A percentile compares a stretch with the other conserved stretches of the same genome.
Conservation (phyloP, 2,113 vertebrate genomes). For the Serinus canaria region DNA sequence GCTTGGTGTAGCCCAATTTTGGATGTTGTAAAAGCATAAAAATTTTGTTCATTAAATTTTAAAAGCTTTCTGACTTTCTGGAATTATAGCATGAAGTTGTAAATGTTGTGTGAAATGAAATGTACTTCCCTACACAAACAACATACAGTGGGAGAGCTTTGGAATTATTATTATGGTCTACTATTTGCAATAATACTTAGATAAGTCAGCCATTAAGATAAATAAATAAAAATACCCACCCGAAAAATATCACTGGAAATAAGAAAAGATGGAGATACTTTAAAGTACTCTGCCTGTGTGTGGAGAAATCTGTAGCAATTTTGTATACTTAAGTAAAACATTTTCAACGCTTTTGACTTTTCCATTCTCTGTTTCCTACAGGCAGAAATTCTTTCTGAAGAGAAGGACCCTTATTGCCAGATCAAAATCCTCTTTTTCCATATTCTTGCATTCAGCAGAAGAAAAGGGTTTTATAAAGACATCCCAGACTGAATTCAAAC, state of each 20-base stretch:
- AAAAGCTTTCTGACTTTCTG: slow-evolving; percentile 43
- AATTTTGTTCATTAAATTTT: slow-evolving; percentile 57
- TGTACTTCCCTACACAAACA: slow-evolving; percentile 17
- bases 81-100: slow-evolving; percentile 23
- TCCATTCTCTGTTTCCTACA: neutral
- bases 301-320: neutral
- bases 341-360: neutral
- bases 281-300: neutral
- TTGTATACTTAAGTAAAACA: neutral
- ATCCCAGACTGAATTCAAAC: neutral
- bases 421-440: neutral
- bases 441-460: neutral
- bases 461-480: neutral
- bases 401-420: neutral
- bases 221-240: slow-evolving; percentile 37
- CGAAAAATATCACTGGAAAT: neutral
- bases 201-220: slow-evolving; percentile 30
- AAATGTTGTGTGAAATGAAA: slow-evolving; percentile 60
- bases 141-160: neutral
- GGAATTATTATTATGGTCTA: slow-evolving; percentile 36
- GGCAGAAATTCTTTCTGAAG: neutral
- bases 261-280: neutral
- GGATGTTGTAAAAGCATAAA: slow-evolving; percentile 1
- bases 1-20: neutral
- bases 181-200: slow-evolving; percentile 22